These are phyloP conservation scores for Sarcophaga rosellei DNA, from an alignment of 2,888 invertebrate species.

Conservation along the genomic window DNA sequence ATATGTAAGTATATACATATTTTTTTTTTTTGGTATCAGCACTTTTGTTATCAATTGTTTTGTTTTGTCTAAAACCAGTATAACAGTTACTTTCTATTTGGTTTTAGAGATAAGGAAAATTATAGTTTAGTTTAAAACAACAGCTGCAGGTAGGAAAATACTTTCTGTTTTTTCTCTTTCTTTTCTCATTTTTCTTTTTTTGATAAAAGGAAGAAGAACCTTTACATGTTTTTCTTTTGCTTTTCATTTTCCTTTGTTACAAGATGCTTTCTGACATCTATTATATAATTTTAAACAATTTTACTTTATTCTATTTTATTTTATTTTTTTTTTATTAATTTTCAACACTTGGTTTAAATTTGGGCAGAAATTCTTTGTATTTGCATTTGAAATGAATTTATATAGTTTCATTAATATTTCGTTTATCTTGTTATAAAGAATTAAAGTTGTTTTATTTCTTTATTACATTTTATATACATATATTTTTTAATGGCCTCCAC, in stretches of 20 bases:
- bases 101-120: conserved; percentile 22
- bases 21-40: background rate
- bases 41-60: conserved; percentile 46
- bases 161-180: background rate
- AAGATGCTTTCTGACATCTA: background rate
- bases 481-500: conserved; percentile 37
- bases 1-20: background rate
- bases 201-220: background rate
- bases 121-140: background rate
- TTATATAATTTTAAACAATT: conserved; percentile 48
- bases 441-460: background rate
- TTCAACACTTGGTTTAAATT: conserved; percentile 11
- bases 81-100: conserved; percentile 35
- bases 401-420: background rate
- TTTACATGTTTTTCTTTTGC: background rate
- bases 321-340: conserved; percentile 31
- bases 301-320: no score
- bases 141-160: conserved; percentile 33
- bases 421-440: conserved; percentile 1
- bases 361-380: background rate
- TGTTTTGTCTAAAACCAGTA: background rate
- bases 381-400: background rate
- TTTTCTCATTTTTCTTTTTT: no score
- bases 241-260: background rate
- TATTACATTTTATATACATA: conserved; percentile 10